Evolutionary conservation across 37 sponge, comb jelly and placozoan species (phyloP).

Genomic region (Spongilla lacustris): DNA sequence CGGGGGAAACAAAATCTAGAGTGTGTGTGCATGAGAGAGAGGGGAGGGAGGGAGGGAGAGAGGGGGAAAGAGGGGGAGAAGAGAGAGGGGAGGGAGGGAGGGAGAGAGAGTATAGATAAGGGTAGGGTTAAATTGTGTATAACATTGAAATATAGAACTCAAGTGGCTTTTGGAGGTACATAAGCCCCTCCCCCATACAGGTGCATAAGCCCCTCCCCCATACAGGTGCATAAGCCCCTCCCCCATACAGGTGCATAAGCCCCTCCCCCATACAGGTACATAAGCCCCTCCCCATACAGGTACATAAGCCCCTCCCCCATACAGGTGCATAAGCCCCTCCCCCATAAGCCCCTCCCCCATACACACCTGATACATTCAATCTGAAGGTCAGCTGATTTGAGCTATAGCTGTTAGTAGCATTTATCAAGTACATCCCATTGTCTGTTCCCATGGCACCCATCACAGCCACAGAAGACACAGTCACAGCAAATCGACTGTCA

Average conservation of each 20-base stretch:
- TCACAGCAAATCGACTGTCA: neutral
- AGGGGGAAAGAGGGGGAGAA: neutral
- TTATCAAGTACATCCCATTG: neutral
- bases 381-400: neutral
- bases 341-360: neutral
- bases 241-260: slow-evolving; percentile 34
- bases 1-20: neutral
- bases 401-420: neutral
- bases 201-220: no score
- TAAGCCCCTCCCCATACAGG: slow-evolving; percentile 45
- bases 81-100: slow-evolving; percentile 1
- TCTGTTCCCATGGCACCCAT: neutral
- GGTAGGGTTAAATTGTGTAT: no score
- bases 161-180: no score
- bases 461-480: neutral
- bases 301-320: neutral
- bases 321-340: neutral
- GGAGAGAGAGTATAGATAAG: no score
- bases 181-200: slow-evolving; percentile 57
- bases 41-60: neutral
- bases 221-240: slow-evolving; percentile 33
- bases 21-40: neutral
- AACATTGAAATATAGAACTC: no score
- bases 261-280: slow-evolving; percentile 33
- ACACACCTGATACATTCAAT: neutral